phyloP scores from a whole-genome alignment of 2,113 vertebrate genomes.

The Bungarus multicinctus region DNA sequence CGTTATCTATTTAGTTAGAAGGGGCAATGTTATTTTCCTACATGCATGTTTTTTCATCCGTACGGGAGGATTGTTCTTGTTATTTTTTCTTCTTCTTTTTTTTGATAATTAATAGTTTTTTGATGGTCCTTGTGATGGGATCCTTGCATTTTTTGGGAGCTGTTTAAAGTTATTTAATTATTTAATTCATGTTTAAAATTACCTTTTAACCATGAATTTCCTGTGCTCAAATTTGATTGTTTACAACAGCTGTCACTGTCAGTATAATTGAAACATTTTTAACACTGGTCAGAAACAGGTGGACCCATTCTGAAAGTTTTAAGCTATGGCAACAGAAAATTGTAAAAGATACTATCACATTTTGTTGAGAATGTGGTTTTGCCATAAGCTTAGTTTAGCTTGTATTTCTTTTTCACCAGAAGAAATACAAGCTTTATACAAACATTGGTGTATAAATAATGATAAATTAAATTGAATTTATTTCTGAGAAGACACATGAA shows the following conservation, averaged over 20 bases:
- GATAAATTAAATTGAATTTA: not conserved
- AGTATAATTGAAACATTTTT: constrained; percentile 64
- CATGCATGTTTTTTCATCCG: not conserved
- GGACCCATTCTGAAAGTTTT: constrained; percentile 59
- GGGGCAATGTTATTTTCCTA: not conserved
- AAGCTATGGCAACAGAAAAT: constrained; percentile 45
- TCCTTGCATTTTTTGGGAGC: not conserved
- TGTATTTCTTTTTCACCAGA: not conserved
- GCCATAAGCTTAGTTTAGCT: not conserved
- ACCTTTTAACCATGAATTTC: constrained; percentile 28
- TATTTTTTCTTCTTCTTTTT: not conserved
- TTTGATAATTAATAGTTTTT: not conserved
- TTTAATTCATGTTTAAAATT: not conserved
- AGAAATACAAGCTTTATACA: not conserved
- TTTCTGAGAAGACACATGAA: not conserved
- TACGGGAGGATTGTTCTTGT: not conserved
- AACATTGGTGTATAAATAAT: not conserved
- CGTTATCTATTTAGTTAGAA: not conserved
- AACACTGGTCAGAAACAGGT: constrained; percentile 70
- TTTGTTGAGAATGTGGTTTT: constrained; percentile 39
- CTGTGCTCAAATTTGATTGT: constrained; percentile 56
- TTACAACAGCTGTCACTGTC: constrained; percentile 74
- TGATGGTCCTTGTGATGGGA: not conserved
- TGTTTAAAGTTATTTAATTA: not conserved
- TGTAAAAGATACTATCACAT: constrained; percentile 60